Percentiles rank a stretch among this genome's conserved stretches.
These are phyloP conservation scores for Anorthoa munda DNA, from an alignment of 2,888 invertebrate species.

Conservation along the genomic window DNA sequence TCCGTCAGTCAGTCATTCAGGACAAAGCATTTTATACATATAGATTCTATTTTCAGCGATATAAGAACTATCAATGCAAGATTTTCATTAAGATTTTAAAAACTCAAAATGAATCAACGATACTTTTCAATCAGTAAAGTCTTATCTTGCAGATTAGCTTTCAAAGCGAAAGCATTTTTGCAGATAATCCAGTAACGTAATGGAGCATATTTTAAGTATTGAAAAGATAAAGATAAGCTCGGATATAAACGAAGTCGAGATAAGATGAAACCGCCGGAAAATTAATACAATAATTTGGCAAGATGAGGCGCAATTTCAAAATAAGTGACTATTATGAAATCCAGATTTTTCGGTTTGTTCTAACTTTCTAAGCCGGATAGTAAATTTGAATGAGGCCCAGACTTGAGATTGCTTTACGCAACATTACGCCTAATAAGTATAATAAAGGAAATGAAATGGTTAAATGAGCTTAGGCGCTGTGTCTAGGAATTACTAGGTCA, in stretches of 20 bases:
- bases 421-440: slow-evolving; percentile 18
- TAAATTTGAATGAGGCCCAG: slow-evolving; percentile 33
- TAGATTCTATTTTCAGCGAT: not conserved
- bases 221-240: slow-evolving; percentile 36
- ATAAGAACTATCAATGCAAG: not conserved
- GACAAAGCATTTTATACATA: too few relatives aligned
- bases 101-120: not conserved
- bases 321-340: slow-evolving; percentile 42
- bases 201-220: slow-evolving; percentile 22
- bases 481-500: slow-evolving; percentile 11
- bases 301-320: slow-evolving; percentile 33
- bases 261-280: slow-evolving; percentile 37
- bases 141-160: slow-evolving; percentile 12
- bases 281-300: slow-evolving; percentile 31
- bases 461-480: slow-evolving; percentile 19
- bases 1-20: too few relatives aligned
- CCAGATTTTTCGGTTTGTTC: slow-evolving; percentile 15
- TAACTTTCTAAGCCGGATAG: slow-evolving; percentile 15
- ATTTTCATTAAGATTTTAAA: slow-evolving; percentile 8
- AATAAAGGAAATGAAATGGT: slow-evolving; percentile 52
- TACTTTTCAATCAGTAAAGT: not conserved
- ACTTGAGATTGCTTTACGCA: slow-evolving; percentile 31
- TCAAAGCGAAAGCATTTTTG: slow-evolving; percentile 3
- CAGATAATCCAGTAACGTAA: slow-evolving; percentile 19
- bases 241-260: slow-evolving; percentile 21